Evolutionary conservation across 2,888 invertebrate species (phyloP).

Genomic region (Oasisia sp.): DNA sequence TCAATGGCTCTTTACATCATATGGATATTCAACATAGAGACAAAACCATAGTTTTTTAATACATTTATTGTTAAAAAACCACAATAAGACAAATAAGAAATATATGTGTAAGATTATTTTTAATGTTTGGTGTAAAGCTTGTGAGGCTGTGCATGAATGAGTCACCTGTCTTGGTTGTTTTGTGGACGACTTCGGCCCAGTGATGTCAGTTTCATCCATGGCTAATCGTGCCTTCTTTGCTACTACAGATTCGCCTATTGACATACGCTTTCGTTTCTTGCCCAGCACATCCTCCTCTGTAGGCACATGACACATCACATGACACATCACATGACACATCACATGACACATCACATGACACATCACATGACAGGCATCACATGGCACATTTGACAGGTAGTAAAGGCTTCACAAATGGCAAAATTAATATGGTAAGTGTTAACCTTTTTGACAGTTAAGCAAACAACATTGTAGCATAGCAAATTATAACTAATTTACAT

Average conservation of each 20-base stretch:
- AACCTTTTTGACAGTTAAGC: not conserved
- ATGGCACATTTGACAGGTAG: not conserved
- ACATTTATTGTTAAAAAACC: too few relatives aligned
- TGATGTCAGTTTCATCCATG: not conserved
- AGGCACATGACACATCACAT: not conserved
- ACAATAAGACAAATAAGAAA: too few relatives aligned
- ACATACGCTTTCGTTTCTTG: not conserved
- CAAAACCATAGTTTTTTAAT: too few relatives aligned
- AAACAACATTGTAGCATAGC: not conserved
- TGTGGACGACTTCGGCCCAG: not conserved
- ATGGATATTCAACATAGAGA: too few relatives aligned
- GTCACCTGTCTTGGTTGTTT: not conserved
- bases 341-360: not conserved
- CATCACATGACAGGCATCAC: not conserved
- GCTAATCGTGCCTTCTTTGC: slow-evolving; percentile 6
- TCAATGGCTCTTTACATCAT: too few relatives aligned
- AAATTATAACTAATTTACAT: not conserved
- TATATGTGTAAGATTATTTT: too few relatives aligned
- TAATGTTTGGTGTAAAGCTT: too few relatives aligned
- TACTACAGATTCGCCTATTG: not conserved
- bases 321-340: not conserved
- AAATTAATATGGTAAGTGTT: not conserved
- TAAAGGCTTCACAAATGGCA: not conserved
- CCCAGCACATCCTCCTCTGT: not conserved
- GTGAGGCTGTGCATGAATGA: not conserved